Evolutionary conservation across 1,140 invertebrate species (phyloP).

Genomic region (Pseudoatta argentina): DNA sequence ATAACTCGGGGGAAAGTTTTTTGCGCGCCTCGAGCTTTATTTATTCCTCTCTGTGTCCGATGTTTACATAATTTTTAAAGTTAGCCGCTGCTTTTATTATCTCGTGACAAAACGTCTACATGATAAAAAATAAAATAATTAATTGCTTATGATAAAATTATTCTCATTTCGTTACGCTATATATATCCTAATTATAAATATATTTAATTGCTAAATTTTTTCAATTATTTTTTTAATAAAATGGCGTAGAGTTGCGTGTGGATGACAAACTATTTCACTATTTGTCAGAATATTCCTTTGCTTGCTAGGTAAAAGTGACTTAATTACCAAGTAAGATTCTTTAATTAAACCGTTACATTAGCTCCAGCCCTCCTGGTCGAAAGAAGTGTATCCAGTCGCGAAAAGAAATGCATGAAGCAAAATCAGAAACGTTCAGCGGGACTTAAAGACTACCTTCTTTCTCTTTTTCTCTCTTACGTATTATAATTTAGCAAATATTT

Average conservation of each 20-base stretch:
- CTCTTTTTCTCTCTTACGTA: neutral
- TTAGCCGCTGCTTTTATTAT: neutral
- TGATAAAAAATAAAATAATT: neutral
- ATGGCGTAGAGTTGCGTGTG: neutral
- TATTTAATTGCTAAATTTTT: slow-evolving; percentile 5
- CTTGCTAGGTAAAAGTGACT: slow-evolving; percentile 47
- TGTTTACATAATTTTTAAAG: slow-evolving; percentile 10
- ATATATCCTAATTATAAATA: neutral
- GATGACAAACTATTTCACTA: slow-evolving; percentile 34
- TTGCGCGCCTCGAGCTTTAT: neutral
- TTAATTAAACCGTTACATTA: slow-evolving; percentile 59
- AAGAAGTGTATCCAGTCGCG: slow-evolving; percentile 29
- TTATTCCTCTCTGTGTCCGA: neutral
- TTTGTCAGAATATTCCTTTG: slow-evolving; percentile 23
- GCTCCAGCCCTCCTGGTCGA: slow-evolving; percentile 11
- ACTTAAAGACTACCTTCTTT: neutral
- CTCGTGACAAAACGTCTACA: neutral
- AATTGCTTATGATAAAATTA: neutral
- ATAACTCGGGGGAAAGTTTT: slow-evolving; percentile 7
- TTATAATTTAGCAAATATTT: slow-evolving; percentile 51
- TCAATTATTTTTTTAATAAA: neutral
- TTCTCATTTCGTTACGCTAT: neutral
- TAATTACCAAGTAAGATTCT: slow-evolving; percentile 60
- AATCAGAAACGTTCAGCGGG: neutral
- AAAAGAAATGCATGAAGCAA: slow-evolving; percentile 41